A percentile compares a stretch with the other conserved stretches of the same genome.
phyloP scores from a whole-genome alignment of 1,140 invertebrate genomes.

The Drosophila miranda region DNA sequence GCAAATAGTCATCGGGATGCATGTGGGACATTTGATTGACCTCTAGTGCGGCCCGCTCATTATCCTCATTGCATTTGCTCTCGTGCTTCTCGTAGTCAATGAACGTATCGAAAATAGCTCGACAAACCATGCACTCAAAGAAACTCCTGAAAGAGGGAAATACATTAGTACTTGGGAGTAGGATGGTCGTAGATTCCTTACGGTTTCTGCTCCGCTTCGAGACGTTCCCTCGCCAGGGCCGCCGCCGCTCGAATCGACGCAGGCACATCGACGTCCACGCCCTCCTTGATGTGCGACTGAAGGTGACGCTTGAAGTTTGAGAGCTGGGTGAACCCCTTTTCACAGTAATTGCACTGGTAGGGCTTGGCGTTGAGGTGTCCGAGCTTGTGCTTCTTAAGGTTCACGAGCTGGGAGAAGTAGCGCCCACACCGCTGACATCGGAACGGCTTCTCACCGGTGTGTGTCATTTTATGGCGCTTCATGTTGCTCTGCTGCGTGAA shows the following conservation, averaged over 20 bases:
- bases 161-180: background rate
- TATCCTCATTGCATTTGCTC: constrained; percentile 70
- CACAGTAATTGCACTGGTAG: constrained; percentile 74
- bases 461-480: constrained; percentile 81
- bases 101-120: constrained; percentile 77
- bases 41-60: constrained; percentile 68
- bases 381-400: constrained; percentile 81
- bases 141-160: constrained; percentile 51
- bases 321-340: constrained; percentile 79
- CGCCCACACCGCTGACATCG: constrained; percentile 76
- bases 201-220: constrained; percentile 76
- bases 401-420: constrained; percentile 79
- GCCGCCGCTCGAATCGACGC: constrained; percentile 66
- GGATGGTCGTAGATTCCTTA: constrained; percentile 27
- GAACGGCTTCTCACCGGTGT: constrained; percentile 81
- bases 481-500: constrained; percentile 82
- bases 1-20: constrained; percentile 74
- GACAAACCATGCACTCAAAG: constrained; percentile 79
- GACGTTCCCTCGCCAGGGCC: constrained; percentile 62
- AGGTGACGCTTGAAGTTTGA: constrained; percentile 79
- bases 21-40: constrained; percentile 73
- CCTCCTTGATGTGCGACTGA: constrained; percentile 77
- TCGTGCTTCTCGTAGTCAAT: constrained; percentile 78
- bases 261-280: constrained; percentile 69
- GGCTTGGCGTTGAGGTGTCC: constrained; percentile 79